These are phyloP conservation scores for Nebria salina DNA, from an alignment of 2,888 invertebrate species.

Conservation along the genomic window DNA sequence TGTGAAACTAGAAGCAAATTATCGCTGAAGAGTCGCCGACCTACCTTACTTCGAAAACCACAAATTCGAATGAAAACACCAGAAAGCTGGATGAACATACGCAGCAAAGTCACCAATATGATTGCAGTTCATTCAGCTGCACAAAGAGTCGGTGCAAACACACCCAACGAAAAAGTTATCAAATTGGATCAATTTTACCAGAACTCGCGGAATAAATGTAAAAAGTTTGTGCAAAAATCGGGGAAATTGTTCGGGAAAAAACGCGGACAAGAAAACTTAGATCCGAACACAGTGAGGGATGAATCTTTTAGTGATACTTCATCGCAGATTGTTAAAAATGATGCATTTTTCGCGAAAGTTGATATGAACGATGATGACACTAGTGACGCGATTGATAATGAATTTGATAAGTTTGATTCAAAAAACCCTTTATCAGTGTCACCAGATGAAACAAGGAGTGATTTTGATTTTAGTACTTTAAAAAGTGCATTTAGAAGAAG, in stretches of 20 bases:
- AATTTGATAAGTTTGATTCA: conserved; percentile 39
- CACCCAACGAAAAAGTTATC: conserved; percentile 56
- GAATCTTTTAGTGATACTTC: conserved; percentile 48
- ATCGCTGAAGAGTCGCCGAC: conserved; percentile 54
- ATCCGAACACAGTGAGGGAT: conserved; percentile 46
- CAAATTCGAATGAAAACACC: conserved; percentile 53
- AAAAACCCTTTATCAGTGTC: conserved; percentile 37
- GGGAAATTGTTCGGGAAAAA: conserved; percentile 57
- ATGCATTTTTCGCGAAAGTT: conserved; percentile 55
- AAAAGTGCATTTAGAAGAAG: conserved; percentile 57
- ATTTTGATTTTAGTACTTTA: conserved; percentile 56
- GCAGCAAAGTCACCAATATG: conserved; percentile 57
- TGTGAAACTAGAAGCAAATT: conserved; percentile 55
- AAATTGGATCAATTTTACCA: conserved; percentile 61
- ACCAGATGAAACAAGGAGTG: conserved; percentile 51
- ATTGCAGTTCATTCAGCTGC: conserved; percentile 59
- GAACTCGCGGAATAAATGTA: conserved; percentile 60
- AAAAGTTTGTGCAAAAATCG: conserved; percentile 58
- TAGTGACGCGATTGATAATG: conserved; percentile 41
- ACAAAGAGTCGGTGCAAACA: conserved; percentile 58
- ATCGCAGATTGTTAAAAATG: conserved; percentile 55
- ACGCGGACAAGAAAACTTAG: conserved; percentile 51
- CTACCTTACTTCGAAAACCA: conserved; percentile 55
- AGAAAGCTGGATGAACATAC: conserved; percentile 58
- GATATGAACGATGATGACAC: conserved; percentile 33